Evolutionary conservation across 2,888 invertebrate species (phyloP).

Genomic region (Chrysina gloriosa): DNA sequence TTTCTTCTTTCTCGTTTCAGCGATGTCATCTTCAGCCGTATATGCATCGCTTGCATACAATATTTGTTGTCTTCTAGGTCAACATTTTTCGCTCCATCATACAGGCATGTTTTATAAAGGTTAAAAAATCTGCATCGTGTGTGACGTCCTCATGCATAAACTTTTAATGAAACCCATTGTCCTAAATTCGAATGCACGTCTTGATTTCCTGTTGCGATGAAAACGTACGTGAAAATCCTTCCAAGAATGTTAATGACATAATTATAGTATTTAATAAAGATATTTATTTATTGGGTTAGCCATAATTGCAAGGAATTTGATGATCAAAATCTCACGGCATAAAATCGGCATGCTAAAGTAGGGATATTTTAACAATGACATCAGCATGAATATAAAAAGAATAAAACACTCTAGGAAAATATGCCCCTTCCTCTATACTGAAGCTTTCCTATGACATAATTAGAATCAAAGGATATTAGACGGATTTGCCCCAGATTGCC

Average conservation of each 20-base stretch:
- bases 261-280: no score
- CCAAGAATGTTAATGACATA: conserved; percentile 1
- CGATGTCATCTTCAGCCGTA: conserved; percentile 18
- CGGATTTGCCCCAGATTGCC: no score
- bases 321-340: no score
- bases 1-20: conserved; percentile 15
- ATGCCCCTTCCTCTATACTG: no score
- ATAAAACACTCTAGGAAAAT: no score
- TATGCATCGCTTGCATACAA: conserved; percentile 26
- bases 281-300: neutral
- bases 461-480: no score
- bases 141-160: conserved; percentile 1
- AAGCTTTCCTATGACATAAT: no score
- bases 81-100: conserved; percentile 5
- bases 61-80: conserved; percentile 14
- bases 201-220: conserved; percentile 8
- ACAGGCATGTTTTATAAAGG: conserved; percentile 4
- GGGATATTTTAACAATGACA: no score
- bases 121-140: conserved; percentile 15
- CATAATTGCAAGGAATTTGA: neutral
- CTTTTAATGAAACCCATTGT: conserved; percentile 16
- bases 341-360: no score
- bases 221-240: neutral
- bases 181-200: neutral
- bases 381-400: no score